These are phyloP conservation scores for Crenichthys baileyi DNA, from an alignment of 2,797 vertebrate species.

Conservation along the genomic window DNA sequence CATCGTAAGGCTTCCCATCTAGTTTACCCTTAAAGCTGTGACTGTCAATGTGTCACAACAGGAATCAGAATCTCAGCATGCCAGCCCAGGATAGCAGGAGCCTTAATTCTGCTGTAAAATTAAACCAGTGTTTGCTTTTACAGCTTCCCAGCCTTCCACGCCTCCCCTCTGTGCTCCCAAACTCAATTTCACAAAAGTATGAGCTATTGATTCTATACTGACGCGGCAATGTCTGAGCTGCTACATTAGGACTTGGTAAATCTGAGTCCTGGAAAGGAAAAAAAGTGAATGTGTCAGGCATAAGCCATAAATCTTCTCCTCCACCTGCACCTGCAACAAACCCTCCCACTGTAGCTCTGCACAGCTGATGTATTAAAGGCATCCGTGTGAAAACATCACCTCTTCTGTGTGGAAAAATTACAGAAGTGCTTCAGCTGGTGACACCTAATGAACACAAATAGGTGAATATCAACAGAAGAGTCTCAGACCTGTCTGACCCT, in stretches of 20 bases:
- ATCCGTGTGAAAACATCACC: conserved; percentile 68
- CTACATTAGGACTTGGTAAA: conserved; percentile 74
- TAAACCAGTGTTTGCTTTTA: conserved; percentile 32
- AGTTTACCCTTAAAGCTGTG: neutral
- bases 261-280: conserved; percentile 61
- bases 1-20: neutral
- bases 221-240: conserved; percentile 71
- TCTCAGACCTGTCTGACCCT: neutral
- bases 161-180: conserved; percentile 43
- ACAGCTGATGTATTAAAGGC: conserved; percentile 72
- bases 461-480: neutral
- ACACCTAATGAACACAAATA: neutral
- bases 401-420: conserved; percentile 61
- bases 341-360: conserved; percentile 44
- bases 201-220: conserved; percentile 79
- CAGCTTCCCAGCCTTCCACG: conserved; percentile 8
- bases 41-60: neutral
- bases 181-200: conserved; percentile 76
- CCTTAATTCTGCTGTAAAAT: conserved; percentile 41
- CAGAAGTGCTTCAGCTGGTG: conserved; percentile 23
- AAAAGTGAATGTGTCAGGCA: conserved; percentile 47
- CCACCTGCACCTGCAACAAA: conserved; percentile 54
- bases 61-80: conserved; percentile 1
- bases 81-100: conserved; percentile 3
- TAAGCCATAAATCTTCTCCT: conserved; percentile 70